These are phyloP conservation scores for Cichladusa arquata DNA, from an alignment of 2,113 vertebrate genomes.

Conservation along the genomic window DNA sequence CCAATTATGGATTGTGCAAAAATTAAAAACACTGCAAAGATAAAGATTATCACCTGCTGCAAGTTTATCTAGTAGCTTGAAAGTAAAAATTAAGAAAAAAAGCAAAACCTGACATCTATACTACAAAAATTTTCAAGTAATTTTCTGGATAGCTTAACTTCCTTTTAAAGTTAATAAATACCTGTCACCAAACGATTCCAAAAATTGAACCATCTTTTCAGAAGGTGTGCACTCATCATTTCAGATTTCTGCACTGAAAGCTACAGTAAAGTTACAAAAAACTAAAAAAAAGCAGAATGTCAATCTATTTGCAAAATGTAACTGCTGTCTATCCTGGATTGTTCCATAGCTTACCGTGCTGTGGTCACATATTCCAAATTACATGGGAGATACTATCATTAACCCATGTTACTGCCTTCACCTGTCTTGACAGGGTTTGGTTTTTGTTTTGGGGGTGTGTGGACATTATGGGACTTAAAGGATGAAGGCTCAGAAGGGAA, in stretches of 20 bases:
- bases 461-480: background rate
- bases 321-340: background rate
- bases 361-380: background rate
- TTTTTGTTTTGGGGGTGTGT: background rate
- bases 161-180: background rate
- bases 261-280: background rate
- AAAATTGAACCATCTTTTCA: background rate
- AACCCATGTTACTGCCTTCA: background rate
- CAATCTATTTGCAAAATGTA: background rate
- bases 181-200: background rate
- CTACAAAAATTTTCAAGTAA: background rate
- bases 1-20: background rate
- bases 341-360: background rate
- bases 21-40: background rate
- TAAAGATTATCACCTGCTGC: background rate
- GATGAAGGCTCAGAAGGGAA: background rate
- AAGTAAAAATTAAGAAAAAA: background rate
- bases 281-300: background rate
- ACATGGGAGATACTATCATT: background rate
- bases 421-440: background rate
- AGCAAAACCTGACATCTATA: rapidly evolving
- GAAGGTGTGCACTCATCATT: background rate
- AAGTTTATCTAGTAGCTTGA: background rate
- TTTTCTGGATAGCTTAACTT: background rate
- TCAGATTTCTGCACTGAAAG: background rate